phyloP scores from a whole-genome alignment of 1,140 invertebrate genomes.

The Bombyx mandarina region DNA sequence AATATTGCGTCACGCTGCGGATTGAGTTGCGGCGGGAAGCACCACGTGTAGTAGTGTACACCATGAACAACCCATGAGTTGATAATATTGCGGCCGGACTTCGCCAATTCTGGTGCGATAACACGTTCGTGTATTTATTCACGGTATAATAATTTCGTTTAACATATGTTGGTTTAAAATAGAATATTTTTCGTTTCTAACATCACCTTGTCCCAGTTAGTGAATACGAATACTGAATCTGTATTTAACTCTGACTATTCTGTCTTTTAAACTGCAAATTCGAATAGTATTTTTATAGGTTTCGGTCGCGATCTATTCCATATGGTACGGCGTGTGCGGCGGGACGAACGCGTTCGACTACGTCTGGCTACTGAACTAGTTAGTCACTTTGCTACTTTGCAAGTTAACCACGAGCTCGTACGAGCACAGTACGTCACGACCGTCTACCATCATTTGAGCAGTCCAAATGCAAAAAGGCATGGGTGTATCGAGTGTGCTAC shows the following conservation, averaged over 20 bases:
- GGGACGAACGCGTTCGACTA: constrained; percentile 31
- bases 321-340: constrained; percentile 16
- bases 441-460: constrained; percentile 36
- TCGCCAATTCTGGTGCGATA: constrained; percentile 39
- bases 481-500: constrained; percentile 10
- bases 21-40: constrained; percentile 34
- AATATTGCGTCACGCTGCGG: constrained; percentile 62
- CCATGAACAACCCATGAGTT: constrained; percentile 34
- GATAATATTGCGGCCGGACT: constrained; percentile 29
- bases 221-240: too few species aligned
- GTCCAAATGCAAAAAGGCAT: constrained; percentile 37
- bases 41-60: constrained; percentile 48
- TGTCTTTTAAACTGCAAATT: not conserved
- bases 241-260: too few species aligned
- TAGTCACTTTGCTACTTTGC: constrained; percentile 38
- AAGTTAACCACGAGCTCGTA: constrained; percentile 40
- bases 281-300: constrained; percentile 1
- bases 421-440: constrained; percentile 11
- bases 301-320: constrained; percentile 33
- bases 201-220: constrained; percentile 11
- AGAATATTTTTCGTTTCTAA: constrained; percentile 40
- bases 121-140: constrained; percentile 31
- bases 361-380: constrained; percentile 48
- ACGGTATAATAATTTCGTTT: constrained; percentile 15
- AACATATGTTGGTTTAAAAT: constrained; percentile 29